phyloP scores from a whole-genome alignment of 2,113 vertebrate genomes.

The Acinonyx jubatus region DNA sequence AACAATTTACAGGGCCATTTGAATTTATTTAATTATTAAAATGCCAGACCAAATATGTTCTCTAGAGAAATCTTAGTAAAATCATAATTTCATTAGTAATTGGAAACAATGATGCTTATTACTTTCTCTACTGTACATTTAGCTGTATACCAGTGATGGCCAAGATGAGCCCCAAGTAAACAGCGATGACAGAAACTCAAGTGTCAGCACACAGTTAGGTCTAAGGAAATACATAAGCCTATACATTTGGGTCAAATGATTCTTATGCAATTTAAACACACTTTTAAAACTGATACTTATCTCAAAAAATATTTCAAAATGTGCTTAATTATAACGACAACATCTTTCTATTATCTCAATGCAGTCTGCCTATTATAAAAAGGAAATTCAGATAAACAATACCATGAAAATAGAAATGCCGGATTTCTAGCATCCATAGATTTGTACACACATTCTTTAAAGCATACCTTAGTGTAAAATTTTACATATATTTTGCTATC shows the following conservation, averaged over 20 bases:
- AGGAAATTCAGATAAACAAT: slow-evolving; percentile 19
- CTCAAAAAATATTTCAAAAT: slow-evolving; percentile 42
- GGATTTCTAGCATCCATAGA: background rate
- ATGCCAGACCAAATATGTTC: slow-evolving; percentile 51
- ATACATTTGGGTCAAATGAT: slow-evolving; percentile 43
- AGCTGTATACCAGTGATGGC: background rate
- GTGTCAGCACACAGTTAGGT: background rate
- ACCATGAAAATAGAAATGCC: background rate
- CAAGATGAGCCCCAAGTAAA: background rate
- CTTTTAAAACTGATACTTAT: slow-evolving; percentile 48
- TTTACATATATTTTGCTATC: background rate
- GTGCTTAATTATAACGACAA: background rate
- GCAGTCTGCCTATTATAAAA: background rate
- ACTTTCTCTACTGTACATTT: slow-evolving; percentile 14
- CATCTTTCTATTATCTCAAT: background rate
- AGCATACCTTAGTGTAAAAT: background rate
- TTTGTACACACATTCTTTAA: background rate
- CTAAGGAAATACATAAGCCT: background rate
- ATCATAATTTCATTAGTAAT: slow-evolving; percentile 60
- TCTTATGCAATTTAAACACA: background rate
- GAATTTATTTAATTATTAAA: slow-evolving; percentile 75
- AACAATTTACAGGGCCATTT: slow-evolving; percentile 61
- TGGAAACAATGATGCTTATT: slow-evolving; percentile 48
- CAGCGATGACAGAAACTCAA: background rate
- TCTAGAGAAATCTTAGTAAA: slow-evolving; percentile 56